phyloP scores from a whole-genome alignment of 2,888 invertebrate species.

The Neuroscelio doddi region DNA sequence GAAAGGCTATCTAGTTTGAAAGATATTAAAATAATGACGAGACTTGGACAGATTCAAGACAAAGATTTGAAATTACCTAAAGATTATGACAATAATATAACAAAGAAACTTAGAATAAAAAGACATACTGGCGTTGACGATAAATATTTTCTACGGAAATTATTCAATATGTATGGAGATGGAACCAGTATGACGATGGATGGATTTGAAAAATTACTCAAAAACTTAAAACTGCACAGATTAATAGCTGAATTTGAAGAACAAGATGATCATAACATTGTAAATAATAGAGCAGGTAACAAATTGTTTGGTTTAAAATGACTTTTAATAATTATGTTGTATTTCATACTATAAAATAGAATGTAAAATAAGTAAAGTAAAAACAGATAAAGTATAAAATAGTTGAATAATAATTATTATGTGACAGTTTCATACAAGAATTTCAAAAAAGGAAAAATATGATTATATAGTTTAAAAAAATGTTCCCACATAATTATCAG shows the following conservation, averaged over 20 bases:
- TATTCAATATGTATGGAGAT: conserved; percentile 81
- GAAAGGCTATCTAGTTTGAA: not conserved
- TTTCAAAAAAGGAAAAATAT: not conserved
- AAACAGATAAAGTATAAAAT: too few relatives aligned
- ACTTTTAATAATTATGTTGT: conserved; percentile 2
- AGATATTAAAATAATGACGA: conserved; percentile 52
- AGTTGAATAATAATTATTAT: too few relatives aligned
- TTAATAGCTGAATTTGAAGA: conserved; percentile 73
- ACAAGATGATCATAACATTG: conserved; percentile 40
- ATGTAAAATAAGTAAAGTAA: too few relatives aligned
- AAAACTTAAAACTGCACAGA: conserved; percentile 75
- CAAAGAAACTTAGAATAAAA: conserved; percentile 48
- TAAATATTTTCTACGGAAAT: conserved; percentile 77
- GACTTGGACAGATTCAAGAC: conserved; percentile 51
- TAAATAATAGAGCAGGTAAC: conserved; percentile 51
- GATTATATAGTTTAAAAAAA: too few relatives aligned
- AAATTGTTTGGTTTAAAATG: not conserved
- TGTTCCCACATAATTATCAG: not conserved
- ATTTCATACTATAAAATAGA: not conserved
- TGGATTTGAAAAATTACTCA: conserved; percentile 81
- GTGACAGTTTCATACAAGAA: too few relatives aligned
- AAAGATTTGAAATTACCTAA: not conserved
- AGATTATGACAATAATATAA: conserved; percentile 19
- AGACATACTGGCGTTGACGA: conserved; percentile 70
- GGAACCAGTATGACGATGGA: conserved; percentile 78